Percentiles rank a stretch among this genome's conserved stretches.
Conservation (phyloP, 2,113 vertebrate genomes). For the Synchiropus splendidus region DNA sequence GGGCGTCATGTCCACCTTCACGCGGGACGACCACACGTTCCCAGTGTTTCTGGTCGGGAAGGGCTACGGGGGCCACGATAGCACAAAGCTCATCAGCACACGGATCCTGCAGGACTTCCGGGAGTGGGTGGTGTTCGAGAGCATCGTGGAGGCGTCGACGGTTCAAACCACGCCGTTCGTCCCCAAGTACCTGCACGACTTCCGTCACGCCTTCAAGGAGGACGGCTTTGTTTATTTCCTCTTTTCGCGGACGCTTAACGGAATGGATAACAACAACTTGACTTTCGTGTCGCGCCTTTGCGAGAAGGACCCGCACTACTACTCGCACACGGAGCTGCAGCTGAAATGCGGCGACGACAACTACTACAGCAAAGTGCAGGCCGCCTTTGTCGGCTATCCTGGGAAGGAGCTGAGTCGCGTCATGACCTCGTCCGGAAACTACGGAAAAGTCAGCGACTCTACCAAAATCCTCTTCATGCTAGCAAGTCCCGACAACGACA, state of each 20-base stretch:
- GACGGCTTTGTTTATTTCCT: conserved; percentile 79
- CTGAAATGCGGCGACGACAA: conserved; percentile 65
- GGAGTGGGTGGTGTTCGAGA: conserved; percentile 84
- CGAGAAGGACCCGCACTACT: conserved; percentile 77
- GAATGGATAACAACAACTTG: conserved; percentile 67
- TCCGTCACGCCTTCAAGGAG: conserved; percentile 74
- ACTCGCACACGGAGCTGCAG: conserved; percentile 89
- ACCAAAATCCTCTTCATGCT: conserved; percentile 75
- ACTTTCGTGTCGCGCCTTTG: conserved; percentile 84
- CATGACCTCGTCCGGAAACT: conserved; percentile 41
- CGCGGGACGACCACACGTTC: conserved; percentile 5
- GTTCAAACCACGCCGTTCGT: conserved; percentile 73
- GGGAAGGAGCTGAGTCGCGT: conserved; percentile 63
- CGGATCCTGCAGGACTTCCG: conserved; percentile 70
- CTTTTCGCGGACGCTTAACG: conserved; percentile 78
- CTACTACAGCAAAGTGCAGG: conserved; percentile 71
- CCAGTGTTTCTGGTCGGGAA: conserved; percentile 83
- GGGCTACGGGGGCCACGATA: conserved; percentile 81
- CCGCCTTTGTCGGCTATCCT: conserved; percentile 67
- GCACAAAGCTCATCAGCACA: conserved; percentile 87
- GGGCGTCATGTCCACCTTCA: conserved; percentile 73
- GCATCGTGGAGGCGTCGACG: conserved; percentile 74
- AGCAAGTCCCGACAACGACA: conserved; percentile 70
- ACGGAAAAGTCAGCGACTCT: conserved; percentile 32
- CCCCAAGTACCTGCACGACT: conserved; percentile 68